Base-by-base conservation (phyloP, 2,113 vertebrate species). In the Dasyurus viverrinus region DNA sequence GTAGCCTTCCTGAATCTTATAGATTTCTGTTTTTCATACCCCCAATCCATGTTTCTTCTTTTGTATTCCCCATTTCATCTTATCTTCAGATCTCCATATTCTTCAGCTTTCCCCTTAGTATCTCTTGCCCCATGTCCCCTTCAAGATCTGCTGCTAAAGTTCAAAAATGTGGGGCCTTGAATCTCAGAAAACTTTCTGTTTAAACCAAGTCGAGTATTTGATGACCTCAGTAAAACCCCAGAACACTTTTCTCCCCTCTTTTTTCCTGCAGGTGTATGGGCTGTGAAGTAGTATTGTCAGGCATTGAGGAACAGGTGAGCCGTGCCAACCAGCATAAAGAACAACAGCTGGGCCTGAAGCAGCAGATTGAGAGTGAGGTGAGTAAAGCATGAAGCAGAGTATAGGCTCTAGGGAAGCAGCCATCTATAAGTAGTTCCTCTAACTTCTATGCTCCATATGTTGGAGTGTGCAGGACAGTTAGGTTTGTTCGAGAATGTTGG, bases 281-380 rank as follows among this genome's bases (percentile, higher is more conserved):
- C 48, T 99, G 99, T 0, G 99, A 99, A 98, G 99, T 99, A 0
- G 99, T 99, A 96, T 96, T 99, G 96, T 99, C 99, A 0, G 99
- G 99, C 94, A 99, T 99, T 0, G 99, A 99, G 94, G 99, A 99
- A 95, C 99, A 99, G 97, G 99, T 99, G 91, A 99, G 99, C 57
- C 99, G 99, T 54, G 99, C 99, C 96, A 99, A 99, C 98, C 99
- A 99, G 54, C 99, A 99, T 97, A 99, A 99, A 97, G 99, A 99
- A 97, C 99, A 99, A 92, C 99, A 99, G 97, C 98, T 99, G 95
- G 99, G 99, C 92, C 98, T 99, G 92, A 99, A 99, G 98, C 99
- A 99, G 97, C 99, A 99, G 98, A 99, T 99, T 90, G 99, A 99
- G 98, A 99, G 99, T 0, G 99, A 99, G 99, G 99, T 99, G 93